Evolutionary conservation across 2,113 vertebrate species (phyloP), one percentile per base, ranked within the genome.

Genomic region (Ammospiza nelsoni): DNA sequence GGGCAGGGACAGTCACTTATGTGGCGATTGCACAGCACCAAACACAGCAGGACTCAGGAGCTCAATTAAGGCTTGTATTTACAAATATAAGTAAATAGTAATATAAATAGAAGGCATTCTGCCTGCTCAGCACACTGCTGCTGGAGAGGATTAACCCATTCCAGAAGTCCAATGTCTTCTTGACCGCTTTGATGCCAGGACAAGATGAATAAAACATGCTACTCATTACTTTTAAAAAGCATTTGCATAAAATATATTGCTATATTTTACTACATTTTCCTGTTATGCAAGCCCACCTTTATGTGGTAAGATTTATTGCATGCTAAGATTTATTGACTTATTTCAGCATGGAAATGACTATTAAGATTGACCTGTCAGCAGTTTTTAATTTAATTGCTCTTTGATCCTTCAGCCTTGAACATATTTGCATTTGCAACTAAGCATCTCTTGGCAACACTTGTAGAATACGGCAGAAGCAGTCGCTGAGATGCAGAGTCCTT

Each of bases 211-310:
- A 95, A 95, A 96, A 93, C 94, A 96, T 96, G 43, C 66, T 89
- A 37, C 87, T 96, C 88, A 91, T 94, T 96, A 96, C 76, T 92
- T 92, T 79, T 69, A 81, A 81, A 94, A 96, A 90, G 35, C n/a
- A 96, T 97, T 96, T 97, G 95, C 95, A 97, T 95, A 95, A 97
- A 97, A 96, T 96, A 95, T 87, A 95, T 94, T 96, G 75, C 95
- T 93, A 63, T 89, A 95, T 95, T 95, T 94, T 94, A 94, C 79
- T 96, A 87, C 75, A 94, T 92, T 94, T 92, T 86, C 87, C 94
- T 93, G 79, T 95, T 96, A 84, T 93, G 68, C 75, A 95, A 94
- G 75, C 86, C 94, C 93, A 93, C 92, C 94, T 94, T 92, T 72
- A 95, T 90, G 80, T 94, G 92, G 95, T 92, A 91, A 91, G 78